Conservation (phyloP, 2,113 vertebrate genomes). For the Cynocephalus volans region DNA sequence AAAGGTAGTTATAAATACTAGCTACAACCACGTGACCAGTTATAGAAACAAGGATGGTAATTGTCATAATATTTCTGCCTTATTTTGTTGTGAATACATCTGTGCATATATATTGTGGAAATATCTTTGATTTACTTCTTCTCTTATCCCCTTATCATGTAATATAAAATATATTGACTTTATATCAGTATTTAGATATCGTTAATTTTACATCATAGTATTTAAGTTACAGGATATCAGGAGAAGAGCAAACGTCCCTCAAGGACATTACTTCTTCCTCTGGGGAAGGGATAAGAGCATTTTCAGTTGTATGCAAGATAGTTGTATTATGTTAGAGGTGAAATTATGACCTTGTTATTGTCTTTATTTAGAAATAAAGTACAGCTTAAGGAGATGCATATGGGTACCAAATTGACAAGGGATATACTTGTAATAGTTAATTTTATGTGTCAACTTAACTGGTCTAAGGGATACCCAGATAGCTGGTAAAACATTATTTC, state of each 20-base stretch:
- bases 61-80: neutral
- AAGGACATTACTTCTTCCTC: neutral
- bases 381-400: neutral
- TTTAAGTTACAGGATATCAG: neutral
- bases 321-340: neutral
- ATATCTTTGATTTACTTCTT: too few relatives aligned
- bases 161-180: neutral
- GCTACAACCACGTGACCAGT: neutral
- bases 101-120: neutral
- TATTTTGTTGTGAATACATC: neutral
- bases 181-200: neutral
- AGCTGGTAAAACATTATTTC: neutral
- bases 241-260: neutral
- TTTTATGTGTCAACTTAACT: neutral
- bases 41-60: neutral
- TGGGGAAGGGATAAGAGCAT: neutral
- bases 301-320: neutral
- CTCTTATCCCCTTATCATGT: neutral
- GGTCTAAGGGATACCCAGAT: neutral
- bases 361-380: neutral
- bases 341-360: neutral
- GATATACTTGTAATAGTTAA: neutral
- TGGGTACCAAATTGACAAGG: neutral
- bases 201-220: neutral
- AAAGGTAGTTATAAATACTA: neutral